Evolutionary conservation across 1,140 invertebrate species (phyloP), one percentile per base, ranked within the genome.

Genomic region (Hyles vespertilio): DNA sequence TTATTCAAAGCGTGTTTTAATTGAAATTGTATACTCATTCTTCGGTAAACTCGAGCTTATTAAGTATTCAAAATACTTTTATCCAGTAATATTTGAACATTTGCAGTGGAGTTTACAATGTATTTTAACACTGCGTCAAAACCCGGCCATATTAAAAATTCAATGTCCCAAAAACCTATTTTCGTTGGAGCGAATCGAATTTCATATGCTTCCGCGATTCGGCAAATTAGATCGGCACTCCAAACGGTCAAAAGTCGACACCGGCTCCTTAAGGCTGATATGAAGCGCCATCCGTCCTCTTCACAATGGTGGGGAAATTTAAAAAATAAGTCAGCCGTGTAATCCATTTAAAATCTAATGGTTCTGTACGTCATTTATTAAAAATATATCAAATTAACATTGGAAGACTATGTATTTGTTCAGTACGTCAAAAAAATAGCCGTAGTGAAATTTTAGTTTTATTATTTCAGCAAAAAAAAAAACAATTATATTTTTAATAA

Each of bases 181-280:
- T 64, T 54, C 59, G 69, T 48, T 71, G 66, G 71, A 51, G 74
- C 59, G 64, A 68, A 85, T 85, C 80, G 77, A 74, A 85, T 85
- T 81, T 78, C 78, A 80, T 78, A 85, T 84, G 82, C 77, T 83
- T 78, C 81, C 76, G 68, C 78, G 80, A 81, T 76, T 85, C 79
- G 70, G 71, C 75, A 85, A 85, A 85, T 87, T 84, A 84, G 81
- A 85, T 85, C 76, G 74, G 75, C 75, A 80, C 84, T 86, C 76
- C 53, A 83, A 79, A 76, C 84, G 84, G 84, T 87, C 84, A 87
- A 81, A 84, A 82, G 77, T 77, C 81, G 80, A 83, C 80, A 81
- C 79, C 75, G 79, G 67, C 81, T 79, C 70, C 77, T 79, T 77
- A 65, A 81, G 56, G 64, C 45, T 70, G 74, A 77, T 72, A 75